Base-by-base conservation (phyloP, 2,113 vertebrate genomes). In the Oryzias celebensis region DNA sequence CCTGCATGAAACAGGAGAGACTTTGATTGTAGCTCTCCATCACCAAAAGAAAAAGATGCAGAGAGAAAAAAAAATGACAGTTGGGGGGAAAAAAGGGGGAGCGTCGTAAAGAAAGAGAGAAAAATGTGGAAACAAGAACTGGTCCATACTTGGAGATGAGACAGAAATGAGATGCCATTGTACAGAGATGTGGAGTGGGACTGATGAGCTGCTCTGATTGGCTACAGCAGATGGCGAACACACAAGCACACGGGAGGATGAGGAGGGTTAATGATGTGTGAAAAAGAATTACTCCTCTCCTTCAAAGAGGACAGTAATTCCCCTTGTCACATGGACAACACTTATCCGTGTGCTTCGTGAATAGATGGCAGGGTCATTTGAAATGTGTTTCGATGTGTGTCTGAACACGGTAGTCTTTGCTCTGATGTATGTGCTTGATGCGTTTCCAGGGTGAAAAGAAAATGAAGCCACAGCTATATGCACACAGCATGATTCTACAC, bases 281-380 rank as follows among this genome's bases (percentile, higher is more conserved):
- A 77, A 78, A 78, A 65, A 87, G 73, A 83, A 83, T 78, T 64
- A 81, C 42, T 57, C 68, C 55, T 83, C 68, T 69, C 61, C 75
- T 78, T 74, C 77, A 59, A 58, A 74, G 66, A 85, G 77, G 78
- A 78, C 78, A 72, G 70, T n/a, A 65, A 14, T 67, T 58, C 52
- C 23, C 60, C 70, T 73, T 61, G 55, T 79, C 41, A n/a, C 63
- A 57, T 54, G 77, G 70, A 62, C 72, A 52, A 47, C 45, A 4
- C 70, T 75, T 69, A 71, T 64, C 66, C 57, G 71, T 78, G 67
- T 67, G 59, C 74, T 70, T 75, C 69, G 80, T 68, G 69, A 83
- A 26, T 20, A 10, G 17, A 63, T 43, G 20, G 15, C 20, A 14
- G 48, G 58, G 70, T 49, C 60, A 44, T 62, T 43, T 58, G 14